A percentile compares a stretch with the other conserved stretches of the same genome.
Evolutionary conservation across 1,140 invertebrate species (phyloP).

Genomic region (Lasaia peninsularis): DNA sequence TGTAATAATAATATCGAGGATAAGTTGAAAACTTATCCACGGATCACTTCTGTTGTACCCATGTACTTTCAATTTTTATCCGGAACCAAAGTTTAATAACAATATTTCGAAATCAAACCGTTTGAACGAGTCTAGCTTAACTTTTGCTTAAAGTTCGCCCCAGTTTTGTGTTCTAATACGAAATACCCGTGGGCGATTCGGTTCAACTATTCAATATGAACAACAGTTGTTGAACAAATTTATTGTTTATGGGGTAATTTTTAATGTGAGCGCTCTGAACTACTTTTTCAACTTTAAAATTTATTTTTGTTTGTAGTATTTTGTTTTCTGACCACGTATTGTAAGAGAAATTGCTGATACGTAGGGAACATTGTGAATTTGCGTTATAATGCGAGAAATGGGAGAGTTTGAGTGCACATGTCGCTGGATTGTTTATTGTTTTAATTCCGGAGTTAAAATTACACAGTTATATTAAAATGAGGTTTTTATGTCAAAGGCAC

Average conservation of each 20-base stretch:
- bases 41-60: background rate
- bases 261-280: slow-evolving; percentile 18
- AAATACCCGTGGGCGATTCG: slow-evolving; percentile 17
- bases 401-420: background rate
- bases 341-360: slow-evolving; percentile 10
- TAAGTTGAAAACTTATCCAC: no score
- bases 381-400: background rate
- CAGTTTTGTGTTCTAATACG: slow-evolving; percentile 24
- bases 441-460: background rate
- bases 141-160: slow-evolving; percentile 21
- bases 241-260: slow-evolving; percentile 27
- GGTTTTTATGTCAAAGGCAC: background rate
- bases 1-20: no score
- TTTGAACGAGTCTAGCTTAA: slow-evolving; percentile 11
- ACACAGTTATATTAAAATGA: background rate
- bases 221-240: slow-evolving; percentile 21
- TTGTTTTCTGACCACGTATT: slow-evolving; percentile 14
- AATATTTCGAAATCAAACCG: slow-evolving; percentile 27
- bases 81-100: slow-evolving; percentile 23
- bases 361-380: slow-evolving; percentile 6
- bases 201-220: slow-evolving; percentile 25
- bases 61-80: slow-evolving; percentile 5
- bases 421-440: background rate
- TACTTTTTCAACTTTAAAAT: slow-evolving; percentile 14
- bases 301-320: slow-evolving; percentile 18